Percentiles rank a stretch among this genome's conserved stretches.
phyloP scores from a whole-genome alignment of 2,888 invertebrate species.

The Nasonovia ribisnigri region DNA sequence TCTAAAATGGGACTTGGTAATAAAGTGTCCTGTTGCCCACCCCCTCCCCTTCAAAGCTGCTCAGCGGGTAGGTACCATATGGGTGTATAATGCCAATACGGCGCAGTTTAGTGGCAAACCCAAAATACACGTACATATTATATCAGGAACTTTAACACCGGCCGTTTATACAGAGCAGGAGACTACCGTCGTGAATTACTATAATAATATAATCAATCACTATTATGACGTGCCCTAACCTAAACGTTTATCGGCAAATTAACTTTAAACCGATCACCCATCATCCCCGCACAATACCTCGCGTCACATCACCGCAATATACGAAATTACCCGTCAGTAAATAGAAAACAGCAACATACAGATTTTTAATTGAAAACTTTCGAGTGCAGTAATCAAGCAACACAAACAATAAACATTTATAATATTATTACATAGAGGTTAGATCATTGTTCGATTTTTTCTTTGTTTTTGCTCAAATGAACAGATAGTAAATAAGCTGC shows the following conservation, averaged over 20 bases:
- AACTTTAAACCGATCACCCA: neutral
- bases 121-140: neutral
- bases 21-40: too few species aligned
- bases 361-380: neutral
- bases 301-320: neutral
- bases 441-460: neutral
- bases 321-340: neutral
- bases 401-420: neutral
- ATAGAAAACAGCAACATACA: neutral
- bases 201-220: neutral
- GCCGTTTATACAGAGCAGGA: neutral
- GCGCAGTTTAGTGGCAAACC: too few species aligned
- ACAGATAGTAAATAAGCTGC: neutral
- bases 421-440: neutral
- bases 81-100: too few species aligned
- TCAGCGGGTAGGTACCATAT: too few species aligned
- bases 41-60: too few species aligned
- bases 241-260: constrained; percentile 1
- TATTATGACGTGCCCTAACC: neutral
- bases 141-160: neutral
- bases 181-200: neutral
- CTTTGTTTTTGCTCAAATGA: neutral
- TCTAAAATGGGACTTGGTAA: too few species aligned
- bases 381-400: neutral
- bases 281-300: neutral